These are phyloP conservation scores for Dromococcyx pavoninus DNA, from an alignment of 2,797 vertebrate genomes.

Conservation along the genomic window DNA sequence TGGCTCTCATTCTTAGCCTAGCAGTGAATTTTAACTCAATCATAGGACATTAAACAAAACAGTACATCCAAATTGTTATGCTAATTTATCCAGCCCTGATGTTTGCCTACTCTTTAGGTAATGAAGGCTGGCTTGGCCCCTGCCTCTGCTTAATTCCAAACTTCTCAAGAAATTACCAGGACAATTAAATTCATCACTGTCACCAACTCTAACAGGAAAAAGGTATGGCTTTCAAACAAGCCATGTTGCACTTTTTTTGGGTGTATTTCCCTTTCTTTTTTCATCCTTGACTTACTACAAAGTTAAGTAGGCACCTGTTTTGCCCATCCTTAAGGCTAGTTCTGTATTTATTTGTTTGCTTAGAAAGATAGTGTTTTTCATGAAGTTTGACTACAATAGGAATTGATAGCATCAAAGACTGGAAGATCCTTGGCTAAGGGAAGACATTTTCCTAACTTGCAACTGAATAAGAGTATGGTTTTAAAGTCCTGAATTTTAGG, in stretches of 20 bases:
- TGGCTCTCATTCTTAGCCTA: neutral
- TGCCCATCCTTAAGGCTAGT: neutral
- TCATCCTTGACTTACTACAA: neutral
- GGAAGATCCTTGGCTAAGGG: neutral
- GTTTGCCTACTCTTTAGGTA: neutral
- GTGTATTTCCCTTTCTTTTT: neutral
- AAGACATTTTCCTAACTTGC: neutral
- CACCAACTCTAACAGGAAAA: neutral
- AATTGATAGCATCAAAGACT: neutral
- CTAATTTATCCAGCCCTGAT: neutral
- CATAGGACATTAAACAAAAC: neutral
- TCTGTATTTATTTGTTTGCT: neutral
- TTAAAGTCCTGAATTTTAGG: neutral
- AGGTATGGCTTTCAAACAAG: neutral
- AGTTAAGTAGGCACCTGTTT: neutral
- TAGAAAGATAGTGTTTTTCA: neutral
- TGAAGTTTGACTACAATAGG: neutral
- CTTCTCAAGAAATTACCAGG: neutral
- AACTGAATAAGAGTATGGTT: neutral
- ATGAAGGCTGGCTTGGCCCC: neutral
- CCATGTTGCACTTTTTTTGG: neutral
- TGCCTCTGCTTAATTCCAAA: neutral
- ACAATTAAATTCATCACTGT: neutral
- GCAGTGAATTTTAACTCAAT: neutral
- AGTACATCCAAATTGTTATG: neutral